These are phyloP conservation scores for Podabrus alpinus DNA, from an alignment of 2,888 invertebrate genomes.

Conservation along the genomic window DNA sequence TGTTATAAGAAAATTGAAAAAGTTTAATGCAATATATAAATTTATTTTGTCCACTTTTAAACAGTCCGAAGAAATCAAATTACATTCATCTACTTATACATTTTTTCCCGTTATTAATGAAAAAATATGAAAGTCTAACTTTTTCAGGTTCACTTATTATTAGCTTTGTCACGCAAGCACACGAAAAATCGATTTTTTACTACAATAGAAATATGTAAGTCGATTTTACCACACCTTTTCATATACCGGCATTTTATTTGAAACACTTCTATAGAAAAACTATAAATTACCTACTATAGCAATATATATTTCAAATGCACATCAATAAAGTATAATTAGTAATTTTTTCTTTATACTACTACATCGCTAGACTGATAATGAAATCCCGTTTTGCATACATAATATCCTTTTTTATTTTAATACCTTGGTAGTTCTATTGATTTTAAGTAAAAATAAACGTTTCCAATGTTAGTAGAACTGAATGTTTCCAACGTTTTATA, in stretches of 20 bases:
- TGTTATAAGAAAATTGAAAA: neutral
- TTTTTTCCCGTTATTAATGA: conserved; percentile 40
- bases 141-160: conserved; percentile 48
- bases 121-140: conserved; percentile 36
- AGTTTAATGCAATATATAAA: neutral
- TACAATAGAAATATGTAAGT: conserved; percentile 42
- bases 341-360: neutral
- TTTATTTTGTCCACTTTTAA: conserved; percentile 10
- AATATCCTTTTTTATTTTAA: neutral
- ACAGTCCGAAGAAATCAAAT: conserved; percentile 14
- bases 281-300: neutral
- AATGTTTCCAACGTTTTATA: neutral
- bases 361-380: conserved; percentile 4
- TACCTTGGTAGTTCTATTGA: neutral
- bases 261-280: neutral
- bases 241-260: conserved; percentile 1
- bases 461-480: neutral
- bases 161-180: conserved; percentile 50
- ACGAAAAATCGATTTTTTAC: conserved; percentile 49
- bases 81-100: conserved; percentile 27
- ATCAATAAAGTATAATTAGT: neutral
- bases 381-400: neutral
- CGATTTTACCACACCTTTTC: conserved; percentile 43
- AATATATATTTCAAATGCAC: conserved; percentile 13
- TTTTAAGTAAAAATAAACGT: neutral